Conservation (phyloP, 2,888 invertebrate species). For the Pecten maximus region DNA sequence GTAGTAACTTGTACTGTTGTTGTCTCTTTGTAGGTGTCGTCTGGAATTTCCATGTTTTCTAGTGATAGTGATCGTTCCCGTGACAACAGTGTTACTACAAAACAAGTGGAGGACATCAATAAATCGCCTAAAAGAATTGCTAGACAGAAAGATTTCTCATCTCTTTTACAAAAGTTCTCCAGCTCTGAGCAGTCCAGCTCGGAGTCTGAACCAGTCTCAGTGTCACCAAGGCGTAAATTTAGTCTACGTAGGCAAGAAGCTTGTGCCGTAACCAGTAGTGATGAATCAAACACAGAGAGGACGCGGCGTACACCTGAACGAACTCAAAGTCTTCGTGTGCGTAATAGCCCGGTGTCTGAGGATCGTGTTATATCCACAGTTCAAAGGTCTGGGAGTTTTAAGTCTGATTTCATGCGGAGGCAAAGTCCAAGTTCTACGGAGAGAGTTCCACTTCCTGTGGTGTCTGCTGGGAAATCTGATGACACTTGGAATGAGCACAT, state of each 20-base stretch:
- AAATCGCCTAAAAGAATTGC: conserved; percentile 60
- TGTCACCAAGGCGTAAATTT: conserved; percentile 58
- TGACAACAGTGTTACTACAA: conserved; percentile 48
- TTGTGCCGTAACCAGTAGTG: conserved; percentile 63
- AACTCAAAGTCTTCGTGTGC: conserved; percentile 77
- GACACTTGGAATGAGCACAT: conserved; percentile 82
- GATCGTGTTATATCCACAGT: conserved; percentile 55
- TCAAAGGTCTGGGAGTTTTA: conserved; percentile 72
- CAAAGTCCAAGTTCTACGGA: conserved; percentile 61
- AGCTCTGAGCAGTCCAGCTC: conserved; percentile 71
- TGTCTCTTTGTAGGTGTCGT: conserved; percentile 59
- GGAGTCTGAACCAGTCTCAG: conserved; percentile 63
- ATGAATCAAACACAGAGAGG: conserved; percentile 63
- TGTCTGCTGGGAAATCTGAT: conserved; percentile 16
- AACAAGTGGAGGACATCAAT: conserved; percentile 51
- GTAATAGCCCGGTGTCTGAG: conserved; percentile 84
- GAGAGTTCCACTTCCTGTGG: conserved; percentile 44
- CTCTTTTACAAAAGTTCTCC: conserved; percentile 74
- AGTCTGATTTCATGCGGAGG: conserved; percentile 71
- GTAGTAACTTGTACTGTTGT: not conserved
- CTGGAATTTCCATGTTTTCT: conserved; percentile 63
- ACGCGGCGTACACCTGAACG: conserved; percentile 75
- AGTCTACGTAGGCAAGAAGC: conserved; percentile 66
- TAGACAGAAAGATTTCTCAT: conserved; percentile 70
- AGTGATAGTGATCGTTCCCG: conserved; percentile 56